These are phyloP conservation scores for Minunthozetes semirufus DNA, from an alignment of 2,888 invertebrate species.

Conservation along the genomic window DNA sequence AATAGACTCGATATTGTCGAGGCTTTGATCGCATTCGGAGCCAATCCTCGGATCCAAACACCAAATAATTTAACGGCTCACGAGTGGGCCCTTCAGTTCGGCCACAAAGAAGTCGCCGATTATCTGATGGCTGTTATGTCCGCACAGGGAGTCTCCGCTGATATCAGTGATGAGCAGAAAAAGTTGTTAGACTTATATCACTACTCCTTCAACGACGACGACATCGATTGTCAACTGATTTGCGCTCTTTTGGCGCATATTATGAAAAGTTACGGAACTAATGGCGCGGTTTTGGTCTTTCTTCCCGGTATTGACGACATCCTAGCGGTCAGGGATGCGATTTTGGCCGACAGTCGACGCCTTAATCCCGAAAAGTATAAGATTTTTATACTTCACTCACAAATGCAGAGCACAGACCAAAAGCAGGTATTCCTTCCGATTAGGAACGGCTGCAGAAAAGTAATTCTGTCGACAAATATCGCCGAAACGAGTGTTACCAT, in stretches of 20 bases:
- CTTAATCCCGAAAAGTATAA: slow-evolving; percentile 45
- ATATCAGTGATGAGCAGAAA: slow-evolving; percentile 63
- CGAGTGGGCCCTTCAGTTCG: slow-evolving; percentile 62
- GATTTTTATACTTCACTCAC: slow-evolving; percentile 76
- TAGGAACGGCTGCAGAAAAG: slow-evolving; percentile 62
- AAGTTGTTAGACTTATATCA: slow-evolving; percentile 65
- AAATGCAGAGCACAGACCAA: slow-evolving; percentile 68
- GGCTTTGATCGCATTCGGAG: slow-evolving; percentile 65
- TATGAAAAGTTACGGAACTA: slow-evolving; percentile 50
- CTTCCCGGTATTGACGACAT: slow-evolving; percentile 93
- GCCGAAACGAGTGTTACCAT: slow-evolving; percentile 95
- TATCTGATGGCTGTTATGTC: too few species aligned
- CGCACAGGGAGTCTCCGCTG: too few species aligned
- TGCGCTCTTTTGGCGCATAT: slow-evolving; percentile 62
- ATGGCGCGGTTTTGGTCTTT: slow-evolving; percentile 74
- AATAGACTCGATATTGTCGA: slow-evolving; percentile 62
- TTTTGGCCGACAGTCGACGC: slow-evolving; percentile 44
- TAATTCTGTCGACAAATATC: slow-evolving; percentile 57
- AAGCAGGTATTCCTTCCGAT: slow-evolving; percentile 69
- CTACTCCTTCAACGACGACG: slow-evolving; percentile 72
- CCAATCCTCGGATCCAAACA: slow-evolving; percentile 57
- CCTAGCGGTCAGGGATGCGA: slow-evolving; percentile 54
- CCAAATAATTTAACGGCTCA: slow-evolving; percentile 63
- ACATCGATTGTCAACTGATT: slow-evolving; percentile 68
- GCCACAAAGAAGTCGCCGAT: slow-evolving; percentile 58